Evolutionary conservation across 2,888 invertebrate genomes (phyloP).

Genomic region (Carpatolechia fugitivella): DNA sequence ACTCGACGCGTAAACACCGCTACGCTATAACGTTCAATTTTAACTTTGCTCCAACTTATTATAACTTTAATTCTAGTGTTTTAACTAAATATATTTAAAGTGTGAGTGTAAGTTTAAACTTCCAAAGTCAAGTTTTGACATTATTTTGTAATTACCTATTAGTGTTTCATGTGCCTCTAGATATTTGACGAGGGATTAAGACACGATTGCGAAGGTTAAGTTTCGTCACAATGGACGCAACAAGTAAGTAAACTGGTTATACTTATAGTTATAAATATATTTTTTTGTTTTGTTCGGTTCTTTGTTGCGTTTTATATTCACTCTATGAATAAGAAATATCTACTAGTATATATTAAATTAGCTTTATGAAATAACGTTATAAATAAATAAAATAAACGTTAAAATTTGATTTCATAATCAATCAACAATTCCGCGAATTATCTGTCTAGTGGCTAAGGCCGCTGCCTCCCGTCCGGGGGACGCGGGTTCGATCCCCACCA

Average conservation of each 20-base stretch:
- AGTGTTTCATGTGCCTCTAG: conserved; percentile 9
- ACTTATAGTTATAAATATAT: background rate
- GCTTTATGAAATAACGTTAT: too few relatives aligned
- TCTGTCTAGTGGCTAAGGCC: too few relatives aligned
- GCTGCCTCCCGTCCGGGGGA: too few relatives aligned
- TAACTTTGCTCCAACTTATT: conserved; percentile 13
- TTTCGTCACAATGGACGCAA: conserved; percentile 74
- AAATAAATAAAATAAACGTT: too few relatives aligned
- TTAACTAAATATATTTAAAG: conserved; percentile 7
- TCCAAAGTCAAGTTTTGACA: background rate
- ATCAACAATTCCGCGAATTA: too few relatives aligned
- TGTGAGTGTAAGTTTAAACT: background rate
- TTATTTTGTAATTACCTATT: background rate
- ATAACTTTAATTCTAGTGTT: conserved; percentile 23
- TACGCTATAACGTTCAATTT: conserved; percentile 40
- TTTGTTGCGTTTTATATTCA: too few relatives aligned
- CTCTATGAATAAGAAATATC: too few relatives aligned
- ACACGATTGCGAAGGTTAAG: conserved; percentile 60
- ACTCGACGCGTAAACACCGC: conserved; percentile 61
- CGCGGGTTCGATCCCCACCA: too few relatives aligned
- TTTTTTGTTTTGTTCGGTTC: background rate
- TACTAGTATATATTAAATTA: too few relatives aligned
- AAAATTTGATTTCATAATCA: too few relatives aligned
- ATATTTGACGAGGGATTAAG: conserved; percentile 38
- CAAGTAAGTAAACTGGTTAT: conserved; percentile 65